These are phyloP conservation scores for Typhlichthys subterraneus DNA, from an alignment of 2,797 vertebrate species.

Conservation along the genomic window DNA sequence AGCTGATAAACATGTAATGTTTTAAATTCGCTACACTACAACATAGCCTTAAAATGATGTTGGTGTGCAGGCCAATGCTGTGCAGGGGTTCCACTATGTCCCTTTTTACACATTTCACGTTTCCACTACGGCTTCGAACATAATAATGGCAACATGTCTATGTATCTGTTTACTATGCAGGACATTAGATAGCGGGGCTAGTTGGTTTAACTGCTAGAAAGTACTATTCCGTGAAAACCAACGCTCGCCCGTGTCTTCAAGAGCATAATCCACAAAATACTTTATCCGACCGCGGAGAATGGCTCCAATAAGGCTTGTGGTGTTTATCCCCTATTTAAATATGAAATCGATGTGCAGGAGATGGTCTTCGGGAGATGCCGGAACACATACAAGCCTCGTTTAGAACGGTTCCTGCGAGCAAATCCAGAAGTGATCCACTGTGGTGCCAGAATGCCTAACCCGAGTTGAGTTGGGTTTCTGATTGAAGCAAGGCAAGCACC, in stretches of 20 bases:
- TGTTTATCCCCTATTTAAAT: constrained; percentile 42
- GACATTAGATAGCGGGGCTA: constrained; percentile 30
- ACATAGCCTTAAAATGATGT: constrained; percentile 18
- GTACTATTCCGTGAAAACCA: constrained; percentile 61
- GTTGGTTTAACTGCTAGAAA: constrained; percentile 38
- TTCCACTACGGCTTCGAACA: constrained; percentile 23
- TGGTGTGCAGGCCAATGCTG: constrained; percentile 34
- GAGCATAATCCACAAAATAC: constrained; percentile 83
- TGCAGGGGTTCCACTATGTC: constrained; percentile 32
- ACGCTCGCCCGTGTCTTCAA: constrained; percentile 60
- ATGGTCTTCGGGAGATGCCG: constrained; percentile 39
- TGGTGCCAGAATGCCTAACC: constrained; percentile 31
- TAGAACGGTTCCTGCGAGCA: constrained; percentile 35
- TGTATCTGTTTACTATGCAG: background rate
- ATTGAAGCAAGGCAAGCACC: constrained; percentile 14
- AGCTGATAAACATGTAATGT: constrained; percentile 5
- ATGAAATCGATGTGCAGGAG: constrained; percentile 48
- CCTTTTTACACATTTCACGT: constrained; percentile 18
- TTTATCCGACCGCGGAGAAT: constrained; percentile 67
- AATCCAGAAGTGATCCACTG: constrained; percentile 57
- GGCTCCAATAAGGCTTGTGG: constrained; percentile 34
- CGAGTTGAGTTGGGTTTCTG: constrained; percentile 41
- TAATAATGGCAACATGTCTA: constrained; percentile 36
- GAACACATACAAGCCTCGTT: constrained; percentile 35
- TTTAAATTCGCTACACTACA: background rate